Conservation (phyloP, 2,888 invertebrate species). For the Eulithis testata region DNA sequence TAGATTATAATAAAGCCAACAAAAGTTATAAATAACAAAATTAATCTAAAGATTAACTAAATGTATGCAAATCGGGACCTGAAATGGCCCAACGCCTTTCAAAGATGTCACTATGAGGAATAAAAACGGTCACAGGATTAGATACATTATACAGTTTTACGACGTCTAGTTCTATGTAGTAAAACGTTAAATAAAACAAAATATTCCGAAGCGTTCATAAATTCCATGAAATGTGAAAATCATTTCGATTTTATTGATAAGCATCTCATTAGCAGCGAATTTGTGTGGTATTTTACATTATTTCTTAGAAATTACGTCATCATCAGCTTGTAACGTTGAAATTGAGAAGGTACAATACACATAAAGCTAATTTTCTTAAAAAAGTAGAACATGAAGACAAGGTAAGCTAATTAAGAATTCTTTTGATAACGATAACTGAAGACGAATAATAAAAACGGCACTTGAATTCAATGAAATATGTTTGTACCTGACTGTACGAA, state of each 20-base stretch:
- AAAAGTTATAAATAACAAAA: no score
- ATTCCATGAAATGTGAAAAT: slow-evolving; percentile 2
- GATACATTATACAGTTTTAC: slow-evolving; percentile 1
- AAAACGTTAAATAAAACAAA: not conserved
- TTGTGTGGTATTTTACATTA: slow-evolving; percentile 2
- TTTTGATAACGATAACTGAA: no score
- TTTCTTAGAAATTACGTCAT: slow-evolving; percentile 17
- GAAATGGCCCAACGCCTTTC: no score
- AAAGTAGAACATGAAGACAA: not conserved
- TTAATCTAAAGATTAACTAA: no score
- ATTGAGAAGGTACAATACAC: not conserved
- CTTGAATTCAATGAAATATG: no score
- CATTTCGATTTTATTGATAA: slow-evolving; percentile 3
- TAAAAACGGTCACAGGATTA: slow-evolving; percentile 4
- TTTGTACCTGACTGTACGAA: no score
- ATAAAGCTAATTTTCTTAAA: not conserved
- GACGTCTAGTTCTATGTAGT: not conserved
- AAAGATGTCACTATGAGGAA: not conserved
- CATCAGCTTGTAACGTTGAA: not conserved
- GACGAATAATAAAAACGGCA: no score
- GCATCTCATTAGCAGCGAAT: slow-evolving; percentile 8
- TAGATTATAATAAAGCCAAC: no score
- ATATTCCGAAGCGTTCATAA: slow-evolving; percentile 4
- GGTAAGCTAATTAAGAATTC: not conserved
- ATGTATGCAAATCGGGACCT: no score